These are phyloP conservation scores for Cranoglanis bouderius DNA, from an alignment of 2,113 vertebrate species.

Conservation along the genomic window DNA sequence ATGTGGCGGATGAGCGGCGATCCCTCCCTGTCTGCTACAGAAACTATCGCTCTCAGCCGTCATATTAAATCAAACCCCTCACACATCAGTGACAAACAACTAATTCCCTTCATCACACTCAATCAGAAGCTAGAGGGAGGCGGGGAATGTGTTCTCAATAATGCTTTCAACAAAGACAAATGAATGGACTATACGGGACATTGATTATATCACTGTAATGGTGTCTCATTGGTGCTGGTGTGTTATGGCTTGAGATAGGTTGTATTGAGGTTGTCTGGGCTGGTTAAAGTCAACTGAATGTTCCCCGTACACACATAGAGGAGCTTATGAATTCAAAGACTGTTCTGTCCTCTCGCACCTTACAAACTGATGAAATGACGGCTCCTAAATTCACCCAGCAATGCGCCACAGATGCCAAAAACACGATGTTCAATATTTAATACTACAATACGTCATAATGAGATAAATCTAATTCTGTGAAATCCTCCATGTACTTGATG, in stretches of 20 bases:
- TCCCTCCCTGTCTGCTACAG: neutral
- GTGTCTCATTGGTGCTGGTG: slow-evolving; percentile 1
- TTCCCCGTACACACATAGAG: neutral
- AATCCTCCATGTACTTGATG: slow-evolving; percentile 22
- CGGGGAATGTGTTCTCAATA: slow-evolving; percentile 30
- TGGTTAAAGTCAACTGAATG: slow-evolving; percentile 1
- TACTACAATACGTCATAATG: slow-evolving; percentile 1
- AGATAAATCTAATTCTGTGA: slow-evolving; percentile 28
- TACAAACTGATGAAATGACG: slow-evolving; percentile 24
- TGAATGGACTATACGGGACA: neutral
- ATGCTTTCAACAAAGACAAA: slow-evolving; percentile 22
- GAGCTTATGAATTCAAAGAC: slow-evolving; percentile 17
- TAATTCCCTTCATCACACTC: slow-evolving; percentile 9
- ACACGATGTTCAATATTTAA: slow-evolving; percentile 19
- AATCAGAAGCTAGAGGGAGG: neutral
- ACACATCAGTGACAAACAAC: neutral
- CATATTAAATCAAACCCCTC: slow-evolving; percentile 23
- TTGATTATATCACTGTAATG: slow-evolving; percentile 1
- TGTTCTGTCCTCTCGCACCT: neutral
- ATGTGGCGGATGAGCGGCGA: neutral
- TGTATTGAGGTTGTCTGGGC: slow-evolving; percentile 20
- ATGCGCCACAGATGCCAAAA: neutral
- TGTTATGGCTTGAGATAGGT: neutral
- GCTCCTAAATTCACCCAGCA: slow-evolving; percentile 10
- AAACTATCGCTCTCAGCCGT: neutral